A percentile compares a stretch with the other conserved stretches of the same genome.
Conservation (phyloP, 2,888 invertebrate species). For the Orthosia incerta region DNA sequence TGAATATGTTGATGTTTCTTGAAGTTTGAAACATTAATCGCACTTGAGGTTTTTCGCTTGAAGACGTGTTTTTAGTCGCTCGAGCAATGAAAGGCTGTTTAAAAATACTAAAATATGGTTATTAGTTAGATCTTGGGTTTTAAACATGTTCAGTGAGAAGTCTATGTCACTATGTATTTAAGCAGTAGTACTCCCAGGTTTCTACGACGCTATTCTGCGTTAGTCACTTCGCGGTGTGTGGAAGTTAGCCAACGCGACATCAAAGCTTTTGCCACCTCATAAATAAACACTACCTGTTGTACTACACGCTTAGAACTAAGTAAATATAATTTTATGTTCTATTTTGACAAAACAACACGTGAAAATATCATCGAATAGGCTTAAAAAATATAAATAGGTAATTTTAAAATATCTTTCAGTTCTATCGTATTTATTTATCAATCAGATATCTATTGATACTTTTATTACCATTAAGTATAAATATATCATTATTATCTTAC, state of each 20-base stretch:
- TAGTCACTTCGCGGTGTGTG: constrained; percentile 71
- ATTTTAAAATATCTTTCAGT: neutral
- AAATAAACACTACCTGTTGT: constrained; percentile 78
- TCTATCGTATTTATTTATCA: neutral
- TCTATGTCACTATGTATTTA: constrained; percentile 57
- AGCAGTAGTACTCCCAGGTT: constrained; percentile 31
- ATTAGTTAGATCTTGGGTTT: neutral
- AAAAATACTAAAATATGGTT: constrained; percentile 7
- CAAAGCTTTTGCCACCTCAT: constrained; percentile 84
- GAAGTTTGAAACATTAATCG: neutral
- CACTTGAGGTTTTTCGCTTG: no score
- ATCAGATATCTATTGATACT: constrained; percentile 1
- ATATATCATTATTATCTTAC: constrained; percentile 35
- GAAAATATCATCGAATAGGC: constrained; percentile 8
- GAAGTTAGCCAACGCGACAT: constrained; percentile 82
- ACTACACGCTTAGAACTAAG: constrained; percentile 65
- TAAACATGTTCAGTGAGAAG: constrained; percentile 10
- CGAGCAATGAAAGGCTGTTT: neutral
- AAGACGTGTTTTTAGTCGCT: no score
- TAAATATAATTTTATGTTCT: constrained; percentile 50
- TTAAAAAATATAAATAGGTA: neutral
- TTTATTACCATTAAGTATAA: constrained; percentile 15
- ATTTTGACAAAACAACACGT: constrained; percentile 41
- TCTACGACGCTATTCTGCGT: constrained; percentile 49
- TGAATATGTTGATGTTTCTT: neutral